A percentile compares a stretch with the other conserved stretches of the same genome.
Evolutionary conservation across 2,797 vertebrate genomes (phyloP).

Genomic region (Pogonophryne albipinna): DNA sequence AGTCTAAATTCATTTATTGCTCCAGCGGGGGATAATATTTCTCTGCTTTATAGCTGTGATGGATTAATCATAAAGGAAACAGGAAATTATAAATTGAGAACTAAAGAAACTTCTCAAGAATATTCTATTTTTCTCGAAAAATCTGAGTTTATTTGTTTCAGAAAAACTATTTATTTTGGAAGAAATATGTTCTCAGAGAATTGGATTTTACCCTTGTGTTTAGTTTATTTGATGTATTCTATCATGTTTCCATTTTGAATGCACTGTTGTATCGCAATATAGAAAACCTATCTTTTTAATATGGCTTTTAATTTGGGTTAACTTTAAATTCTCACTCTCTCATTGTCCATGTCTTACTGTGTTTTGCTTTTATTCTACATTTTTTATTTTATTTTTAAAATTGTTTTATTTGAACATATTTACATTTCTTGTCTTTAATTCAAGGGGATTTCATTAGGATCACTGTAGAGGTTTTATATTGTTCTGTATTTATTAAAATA

Average conservation of each 20-base stretch:
- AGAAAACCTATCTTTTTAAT: too few species aligned
- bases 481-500: background rate
- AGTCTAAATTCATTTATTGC: constrained; percentile 60
- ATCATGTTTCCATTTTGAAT: background rate
- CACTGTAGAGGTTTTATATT: too few species aligned
- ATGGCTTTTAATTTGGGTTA: too few species aligned
- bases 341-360: too few species aligned
- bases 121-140: background rate
- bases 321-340: too few species aligned
- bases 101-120: constrained; percentile 7
- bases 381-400: too few species aligned
- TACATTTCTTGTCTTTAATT: too few species aligned
- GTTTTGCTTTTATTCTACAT: too few species aligned
- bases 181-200: too few species aligned
- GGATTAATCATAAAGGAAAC: constrained; percentile 43
- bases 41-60: constrained; percentile 45
- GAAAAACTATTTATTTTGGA: background rate
- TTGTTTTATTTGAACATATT: too few species aligned
- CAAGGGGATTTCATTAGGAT: too few species aligned
- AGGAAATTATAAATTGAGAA: constrained; percentile 30
- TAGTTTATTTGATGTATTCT: background rate
- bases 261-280: background rate
- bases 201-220: background rate
- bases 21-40: constrained; percentile 59
- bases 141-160: background rate